phyloP scores from a whole-genome alignment of 2,113 vertebrate species.

The Chaenogobius annularis region DNA sequence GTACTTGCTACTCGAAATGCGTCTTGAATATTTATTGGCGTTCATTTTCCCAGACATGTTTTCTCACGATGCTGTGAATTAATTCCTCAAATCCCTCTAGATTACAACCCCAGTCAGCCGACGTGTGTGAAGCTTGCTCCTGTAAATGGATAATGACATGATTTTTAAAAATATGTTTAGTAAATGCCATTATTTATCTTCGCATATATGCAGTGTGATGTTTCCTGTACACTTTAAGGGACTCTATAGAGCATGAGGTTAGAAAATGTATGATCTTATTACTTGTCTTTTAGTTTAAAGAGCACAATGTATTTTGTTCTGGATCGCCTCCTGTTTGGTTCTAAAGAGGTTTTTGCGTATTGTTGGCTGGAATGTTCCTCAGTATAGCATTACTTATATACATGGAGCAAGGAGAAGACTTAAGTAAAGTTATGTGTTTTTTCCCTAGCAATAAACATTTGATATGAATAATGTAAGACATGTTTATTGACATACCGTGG shows the following conservation, averaged over 20 bases:
- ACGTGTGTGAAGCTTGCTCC: neutral
- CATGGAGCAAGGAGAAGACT: no score
- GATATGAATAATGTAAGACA: no score
- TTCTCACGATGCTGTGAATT: conserved; percentile 4
- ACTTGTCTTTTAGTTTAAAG: neutral
- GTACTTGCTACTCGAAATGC: neutral
- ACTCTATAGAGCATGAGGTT: neutral
- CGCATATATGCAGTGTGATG: neutral
- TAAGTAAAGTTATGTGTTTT: no score
- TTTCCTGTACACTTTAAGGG: neutral
- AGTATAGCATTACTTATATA: no score
- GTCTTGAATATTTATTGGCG: conserved; percentile 10
- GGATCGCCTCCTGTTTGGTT: no score
- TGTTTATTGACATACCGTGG: no score
- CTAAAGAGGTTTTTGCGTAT: no score
- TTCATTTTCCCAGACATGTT: conserved; percentile 9
- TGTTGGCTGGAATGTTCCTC: no score
- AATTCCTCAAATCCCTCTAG: conserved; percentile 32
- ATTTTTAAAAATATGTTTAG: neutral
- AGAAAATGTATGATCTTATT: neutral
- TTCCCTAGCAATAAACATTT: no score
- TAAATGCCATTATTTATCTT: neutral
- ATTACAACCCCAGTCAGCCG: conserved; percentile 11
- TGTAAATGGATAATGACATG: conserved; percentile 7
- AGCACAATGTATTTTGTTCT: no score